Base-by-base conservation (phyloP, 2,888 invertebrate genomes). In the Quadroppia sp. region DNA sequence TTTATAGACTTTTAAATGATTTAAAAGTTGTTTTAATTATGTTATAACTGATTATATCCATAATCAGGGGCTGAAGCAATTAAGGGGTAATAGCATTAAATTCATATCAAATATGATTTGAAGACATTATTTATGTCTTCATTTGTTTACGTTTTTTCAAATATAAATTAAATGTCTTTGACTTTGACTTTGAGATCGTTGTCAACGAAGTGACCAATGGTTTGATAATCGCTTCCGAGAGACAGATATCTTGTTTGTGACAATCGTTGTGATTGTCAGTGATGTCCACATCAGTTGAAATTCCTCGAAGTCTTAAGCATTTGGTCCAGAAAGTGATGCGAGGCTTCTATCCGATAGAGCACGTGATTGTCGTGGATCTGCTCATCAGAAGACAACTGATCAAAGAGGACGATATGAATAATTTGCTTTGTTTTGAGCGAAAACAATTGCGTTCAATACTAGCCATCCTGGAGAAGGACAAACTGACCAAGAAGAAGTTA, bases 281-380 rank as follows among this genome's bases (percentile, higher is more conserved):
- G 15, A 56, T 56, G 56, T 67, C 36, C n/a, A n/a, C n/a, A n/a
- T n/a, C n/a, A 1, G 48, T 73, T 30, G 95, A 96, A 84, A 92
- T 97, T 50, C 97, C 97, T 23, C 93, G 92, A 82, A 91, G 91
- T 80, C 86, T 97, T 76, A 95, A 95, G 82, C 91, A 82, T 73
- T 84, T 97, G 75, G 94, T 94, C 25, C 87, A 96, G 73, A 86
- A 94, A 40, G 93, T 96, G 25, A 92, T 93, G 0, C 85, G 96
- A 79, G 96, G 94, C 1, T 97, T 97, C 84, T 97, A 96, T 82
- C 88, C 89, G 0, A 90, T 92, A 78, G 96, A 97, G 84, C 95
- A 97, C 86, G 89, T 92, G 0, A 86, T 97, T 32, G 92, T 97
- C 73, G 90, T 97, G 71, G 96, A 97, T 82, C 92, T 97, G 91